Percentiles rank a stretch among this genome's conserved stretches.
These are phyloP conservation scores for Chaenogobius annularis DNA, from an alignment of 2,113 vertebrate genomes.

Conservation along the genomic window DNA sequence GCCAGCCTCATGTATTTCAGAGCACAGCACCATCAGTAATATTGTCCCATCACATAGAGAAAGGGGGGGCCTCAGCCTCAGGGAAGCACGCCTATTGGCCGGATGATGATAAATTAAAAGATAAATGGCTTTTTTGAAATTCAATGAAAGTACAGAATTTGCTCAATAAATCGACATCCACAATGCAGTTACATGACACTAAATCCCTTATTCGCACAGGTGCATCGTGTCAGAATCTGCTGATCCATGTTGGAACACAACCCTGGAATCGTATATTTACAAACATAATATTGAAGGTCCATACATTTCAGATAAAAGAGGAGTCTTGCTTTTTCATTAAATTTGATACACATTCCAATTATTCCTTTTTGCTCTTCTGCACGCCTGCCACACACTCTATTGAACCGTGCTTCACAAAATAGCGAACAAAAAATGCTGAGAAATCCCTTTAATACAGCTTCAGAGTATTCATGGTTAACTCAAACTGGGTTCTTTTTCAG, in stretches of 20 bases:
- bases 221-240: not conserved
- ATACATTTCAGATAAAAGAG: constrained; percentile 1
- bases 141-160: constrained; percentile 14
- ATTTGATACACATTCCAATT: constrained; percentile 6
- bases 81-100: constrained; percentile 28
- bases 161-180: constrained; percentile 12
- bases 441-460: not conserved
- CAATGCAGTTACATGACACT: constrained; percentile 19
- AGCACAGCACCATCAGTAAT: constrained; percentile 47
- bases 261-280: not conserved
- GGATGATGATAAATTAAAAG: constrained; percentile 37
- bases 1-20: constrained; percentile 43
- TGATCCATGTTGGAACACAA: not conserved
- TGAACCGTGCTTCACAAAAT: constrained; percentile 3
- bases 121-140: constrained; percentile 35
- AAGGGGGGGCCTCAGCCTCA: constrained; percentile 27
- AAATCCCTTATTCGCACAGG: constrained; percentile 5
- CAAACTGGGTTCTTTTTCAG: not conserved
- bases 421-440: constrained; percentile 4
- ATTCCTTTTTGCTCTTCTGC: not conserved
- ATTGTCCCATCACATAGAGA: constrained; percentile 25
- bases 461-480: not conserved
- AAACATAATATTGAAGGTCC: not conserved
- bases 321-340: not conserved
- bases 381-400: not conserved